Evolutionary conservation across 2,888 invertebrate species (phyloP), one percentile per base, ranked within the genome.

Genomic region (Lasioglossum figueresi): DNA sequence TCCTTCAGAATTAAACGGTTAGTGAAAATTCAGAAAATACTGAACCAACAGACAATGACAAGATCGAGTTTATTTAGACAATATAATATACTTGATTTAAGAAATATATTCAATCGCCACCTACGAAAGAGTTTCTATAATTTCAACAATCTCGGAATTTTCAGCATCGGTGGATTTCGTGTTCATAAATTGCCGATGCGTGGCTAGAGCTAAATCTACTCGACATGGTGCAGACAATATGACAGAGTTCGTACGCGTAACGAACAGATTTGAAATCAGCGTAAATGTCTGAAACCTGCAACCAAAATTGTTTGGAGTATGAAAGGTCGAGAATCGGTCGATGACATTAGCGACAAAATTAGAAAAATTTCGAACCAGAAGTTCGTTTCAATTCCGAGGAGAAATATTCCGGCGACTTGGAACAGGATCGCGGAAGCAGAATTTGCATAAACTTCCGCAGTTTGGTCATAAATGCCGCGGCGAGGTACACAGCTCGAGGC

Each of bases 401-500:
- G 27, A 10, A 31, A 59, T 59, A 59, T 59, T 56, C 31, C 63
- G 16, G 63, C 2, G 63, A 16, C 63, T 16, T 2, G 27, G 31
- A 31, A 31, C 63, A 63, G 27, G 63, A 31, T 31, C 27, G 63
- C 63, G 63, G 31, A 31, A 63, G 27, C 63, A 31, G 31, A 63
- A 63, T 63, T 63, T 63, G 63, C 63, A 63, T 63, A 63, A 31
- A 63, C 63, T 63, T 31, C 63, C 27, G 27, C 31, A 63, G 63
- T 63, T 31, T 6, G 63, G 31, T 63, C 31, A 16, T 63, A 63
- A 63, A 63, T 63, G 31, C 63, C 63, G 63, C 63, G 27, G 63
- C 16, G 73, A 48, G 40, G 40, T 73, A 56, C 27, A 52, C 48
- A 68, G 31, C 45, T 52, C 68, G 74, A 52, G 40, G 63, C 63